A percentile compares a stretch with the other conserved stretches of the same genome.
Conservation (phyloP, 2,113 vertebrate species). For the Speoplatyrhinus poulsoni region DNA sequence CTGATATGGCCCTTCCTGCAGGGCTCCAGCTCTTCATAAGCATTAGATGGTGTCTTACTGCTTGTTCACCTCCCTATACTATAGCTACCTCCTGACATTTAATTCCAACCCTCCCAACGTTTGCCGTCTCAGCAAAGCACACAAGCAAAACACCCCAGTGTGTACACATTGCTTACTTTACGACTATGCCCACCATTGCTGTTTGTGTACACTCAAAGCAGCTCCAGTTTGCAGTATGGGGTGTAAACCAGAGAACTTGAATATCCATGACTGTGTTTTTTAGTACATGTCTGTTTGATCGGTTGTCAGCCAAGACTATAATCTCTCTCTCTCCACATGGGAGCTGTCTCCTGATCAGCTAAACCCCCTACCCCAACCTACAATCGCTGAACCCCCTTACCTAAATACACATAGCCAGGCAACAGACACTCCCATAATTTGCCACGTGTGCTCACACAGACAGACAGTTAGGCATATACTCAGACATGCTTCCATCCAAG, state of each 20-base stretch:
- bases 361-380: constrained; percentile 3
- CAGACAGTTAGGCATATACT: constrained; percentile 34
- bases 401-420: neutral
- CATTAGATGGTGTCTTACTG: constrained; percentile 30
- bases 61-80: constrained; percentile 30
- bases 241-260: constrained; percentile 24
- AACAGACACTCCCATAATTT: constrained; percentile 23
- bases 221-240: constrained; percentile 21
- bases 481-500: constrained; percentile 19
- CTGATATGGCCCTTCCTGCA: constrained; percentile 28
- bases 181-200: constrained; percentile 27
- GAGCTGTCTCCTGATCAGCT: constrained; percentile 20
- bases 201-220: constrained; percentile 20
- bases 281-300: constrained; percentile 28
- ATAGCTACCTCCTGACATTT: constrained; percentile 13
- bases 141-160: constrained; percentile 19
- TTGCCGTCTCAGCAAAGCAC: constrained; percentile 14
- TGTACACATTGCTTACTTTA: neutral
- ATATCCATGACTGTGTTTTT: constrained; percentile 28
- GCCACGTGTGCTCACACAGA: constrained; percentile 19
- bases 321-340: constrained; percentile 28
- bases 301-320: constrained; percentile 30
- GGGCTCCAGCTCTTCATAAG: constrained; percentile 25
- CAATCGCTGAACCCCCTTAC: constrained; percentile 2
- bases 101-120: constrained; percentile 33